Evolutionary conservation across 2,888 invertebrate species (phyloP), one percentile per base, ranked within the genome.

Genomic region (Empis livida): DNA sequence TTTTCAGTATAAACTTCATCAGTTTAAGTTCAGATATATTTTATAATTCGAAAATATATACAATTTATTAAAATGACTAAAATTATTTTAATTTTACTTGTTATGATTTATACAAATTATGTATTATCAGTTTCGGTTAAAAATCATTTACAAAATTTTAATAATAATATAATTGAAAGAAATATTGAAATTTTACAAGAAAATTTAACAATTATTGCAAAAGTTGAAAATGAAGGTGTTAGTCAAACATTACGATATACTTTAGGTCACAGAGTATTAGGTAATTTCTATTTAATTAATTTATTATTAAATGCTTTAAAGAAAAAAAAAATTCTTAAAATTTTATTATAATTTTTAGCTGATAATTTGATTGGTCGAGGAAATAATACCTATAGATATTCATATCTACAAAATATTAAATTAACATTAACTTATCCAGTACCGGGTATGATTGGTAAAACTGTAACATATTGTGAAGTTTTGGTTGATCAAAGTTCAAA

Each of bases 331-430:
- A 17, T 23, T 2, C 10, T 10, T 11, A 39, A n/a, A 23, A 14
- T n/a, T 32, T 16, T 15, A 11, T 40, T 14, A n/a, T 27, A 1
- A 15, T 27, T 56, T 57, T 47, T 46, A 67, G 67, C 59, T 51
- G 67, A 67, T 43, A 47, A 50, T 2, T 47, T 67, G 46, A n/a
- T n/a, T n/a, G n/a, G n/a, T 6, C 64, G 64, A 52, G 55, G 52
- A 35, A 56, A 60, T n/a, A 61, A 67, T 49, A 35, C 40, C 17
- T 27, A 45, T 16, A 15, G 31, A 31, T 57, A 50, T 50, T n/a
- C 44, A 3, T 9, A 23, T 9, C 48, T 52, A 8, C 54, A 54
- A 45, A 49, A 56, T 46, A 43, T 56, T 2, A 45, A 46, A 16
- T 35, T 58, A 23, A 46, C 31, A 13, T 16, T 57, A 8, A 42